Percentiles rank a stretch among this genome's conserved stretches.
Conservation (phyloP, 2,797 vertebrate species). For the Poeciliopsis gracilis region DNA sequence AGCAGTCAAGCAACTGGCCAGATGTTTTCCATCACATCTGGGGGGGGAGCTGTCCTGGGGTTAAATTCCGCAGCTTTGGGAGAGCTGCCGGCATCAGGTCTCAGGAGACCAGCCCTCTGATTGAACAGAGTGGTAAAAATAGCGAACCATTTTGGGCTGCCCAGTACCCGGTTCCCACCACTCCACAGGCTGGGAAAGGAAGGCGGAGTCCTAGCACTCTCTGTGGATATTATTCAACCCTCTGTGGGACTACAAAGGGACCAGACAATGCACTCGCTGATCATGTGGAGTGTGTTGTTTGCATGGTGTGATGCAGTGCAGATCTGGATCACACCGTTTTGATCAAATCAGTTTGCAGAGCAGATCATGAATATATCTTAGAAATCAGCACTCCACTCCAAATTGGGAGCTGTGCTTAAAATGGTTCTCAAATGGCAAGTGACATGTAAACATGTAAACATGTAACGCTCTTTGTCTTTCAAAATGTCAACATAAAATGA, state of each 20-base stretch:
- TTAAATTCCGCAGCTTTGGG: conserved; percentile 86
- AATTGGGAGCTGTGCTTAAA: background rate
- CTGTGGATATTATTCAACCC: conserved; percentile 51
- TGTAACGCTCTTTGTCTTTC: background rate
- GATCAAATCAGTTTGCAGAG: background rate
- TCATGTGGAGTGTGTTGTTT: conserved; percentile 15
- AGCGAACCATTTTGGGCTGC: conserved; percentile 86
- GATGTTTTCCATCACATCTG: conserved; percentile 94
- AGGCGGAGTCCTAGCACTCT: conserved; percentile 80
- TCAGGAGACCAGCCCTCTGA: conserved; percentile 86
- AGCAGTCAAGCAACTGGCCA: conserved; percentile 77
- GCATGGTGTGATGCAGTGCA: background rate
- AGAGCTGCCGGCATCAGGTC: conserved; percentile 89
- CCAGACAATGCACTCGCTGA: conserved; percentile 15
- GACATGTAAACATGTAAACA: too few relatives aligned
- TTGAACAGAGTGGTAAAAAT: conserved; percentile 92
- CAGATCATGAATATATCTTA: background rate
- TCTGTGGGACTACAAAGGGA: conserved; percentile 60
- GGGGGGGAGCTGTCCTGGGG: conserved; percentile 83
- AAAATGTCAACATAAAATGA: background rate
- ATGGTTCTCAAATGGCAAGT: background rate
- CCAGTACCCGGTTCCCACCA: conserved; percentile 92
- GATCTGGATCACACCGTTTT: conserved; percentile 9
- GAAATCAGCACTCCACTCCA: background rate
- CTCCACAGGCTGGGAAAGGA: conserved; percentile 92